Evolutionary conservation across 2,888 invertebrate species (phyloP), one percentile per base, ranked within the genome.

Genomic region (Spodoptera littoralis): DNA sequence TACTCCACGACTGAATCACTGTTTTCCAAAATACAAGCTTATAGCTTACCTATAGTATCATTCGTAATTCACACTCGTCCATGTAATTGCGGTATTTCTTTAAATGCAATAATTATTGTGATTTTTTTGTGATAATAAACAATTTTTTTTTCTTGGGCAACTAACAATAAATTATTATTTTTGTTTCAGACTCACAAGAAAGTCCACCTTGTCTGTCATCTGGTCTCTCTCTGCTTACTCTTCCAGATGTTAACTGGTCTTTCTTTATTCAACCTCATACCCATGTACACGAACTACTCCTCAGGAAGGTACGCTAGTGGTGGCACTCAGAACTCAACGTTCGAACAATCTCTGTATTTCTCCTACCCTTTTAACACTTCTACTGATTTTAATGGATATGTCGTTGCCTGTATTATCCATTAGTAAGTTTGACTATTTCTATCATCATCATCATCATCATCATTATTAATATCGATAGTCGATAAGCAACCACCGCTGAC

Each of bases 341-440:
- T 54, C 27, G 70, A 79, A 50, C 77, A 67, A 4, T 60, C 79
- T 5, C 13, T 73, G 1, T 76, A 75, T 36, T 51, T 53, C 1
- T 2, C 56, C 1, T 69, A 75, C 50, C 79, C 79, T 1, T 79
- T 79, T 11, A 46, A 79, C 45, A 54, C 62, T 0, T 62, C 58
- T 4, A 70, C 73, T 36, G 57, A 70, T 3, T 22, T 55, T 0
- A 13, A 6, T 0, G 77, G 60, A 12, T 77, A 79, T 13, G 43
- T 66, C 22, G 8, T 64, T 9, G 58, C 67, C 1, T 58, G 44
- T 50, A 11, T 66, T 18, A 4, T 54, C 0, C 54, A 79, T 55
- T 69, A 76, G 70, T 76, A 53, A 68, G 64, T 67, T 9, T 12
- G 6, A 8, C 36, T 8, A 6, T 36, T 9, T 36, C 6, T 36